phyloP scores from a whole-genome alignment of 2,888 invertebrate genomes.

The Chelonus formosanus region DNA sequence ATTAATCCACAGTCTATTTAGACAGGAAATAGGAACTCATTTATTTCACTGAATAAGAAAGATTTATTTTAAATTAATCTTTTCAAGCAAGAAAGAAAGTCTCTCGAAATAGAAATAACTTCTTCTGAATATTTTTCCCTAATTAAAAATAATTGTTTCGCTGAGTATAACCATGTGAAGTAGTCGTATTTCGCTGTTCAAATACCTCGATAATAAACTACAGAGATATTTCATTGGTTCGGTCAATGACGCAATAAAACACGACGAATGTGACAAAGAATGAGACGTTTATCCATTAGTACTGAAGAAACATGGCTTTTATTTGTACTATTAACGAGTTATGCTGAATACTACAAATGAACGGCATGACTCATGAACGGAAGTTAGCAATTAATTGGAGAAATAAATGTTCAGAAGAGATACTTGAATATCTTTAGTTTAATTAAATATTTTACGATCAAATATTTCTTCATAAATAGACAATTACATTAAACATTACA shows the following conservation, averaged over 20 bases:
- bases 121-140: no score
- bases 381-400: slow-evolving; percentile 23
- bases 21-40: no score
- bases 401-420: slow-evolving; percentile 7
- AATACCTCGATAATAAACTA: slow-evolving; percentile 1
- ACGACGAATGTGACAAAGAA: slow-evolving; percentile 1
- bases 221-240: slow-evolving; percentile 3
- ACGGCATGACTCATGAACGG: slow-evolving; percentile 24
- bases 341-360: slow-evolving; percentile 10
- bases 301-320: slow-evolving; percentile 1
- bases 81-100: no score
- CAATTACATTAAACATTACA: no score
- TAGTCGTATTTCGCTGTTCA: not conserved
- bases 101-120: no score
- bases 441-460: slow-evolving; percentile 17
- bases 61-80: no score
- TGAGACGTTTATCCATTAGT: slow-evolving; percentile 4
- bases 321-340: not conserved
- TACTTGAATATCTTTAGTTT: slow-evolving; percentile 20
- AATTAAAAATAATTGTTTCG: no score
- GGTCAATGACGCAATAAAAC: slow-evolving; percentile 14
- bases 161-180: not conserved
- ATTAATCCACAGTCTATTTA: no score
- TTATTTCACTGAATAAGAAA: no score
- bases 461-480: no score